Base-by-base conservation (phyloP, 2,797 vertebrate species). In the Glyptemys insculpta region DNA sequence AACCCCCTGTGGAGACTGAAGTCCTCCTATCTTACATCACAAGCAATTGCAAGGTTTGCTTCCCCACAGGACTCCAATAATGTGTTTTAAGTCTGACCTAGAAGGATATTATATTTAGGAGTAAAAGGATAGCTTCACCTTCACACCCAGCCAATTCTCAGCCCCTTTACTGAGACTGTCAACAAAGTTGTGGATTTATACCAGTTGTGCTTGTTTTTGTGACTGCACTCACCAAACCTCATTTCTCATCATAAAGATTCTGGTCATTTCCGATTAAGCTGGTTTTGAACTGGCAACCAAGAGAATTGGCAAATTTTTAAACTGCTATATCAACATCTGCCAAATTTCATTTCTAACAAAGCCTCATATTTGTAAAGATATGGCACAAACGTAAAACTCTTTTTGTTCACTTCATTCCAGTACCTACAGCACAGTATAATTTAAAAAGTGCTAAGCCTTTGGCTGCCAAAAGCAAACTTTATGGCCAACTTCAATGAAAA, bases 381-480 rank as follows among this genome's bases (percentile, higher is more conserved):
- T 15, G 56, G 0, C 85, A 81, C n/a, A 31, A 8, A 12, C 87
- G 56, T 21, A 31, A 27, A 94, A 88, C 90, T 92, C 80, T 18
- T 14, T 86, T 85, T 50, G 23, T 19, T 85, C 81, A 5, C 49
- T 50, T 2, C 0, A 0, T 68, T 4, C 78, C 89, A 86, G 0
- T 3, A 92, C 93, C 95, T 96, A 95, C 94, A 72, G 3, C 95
- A 83, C 56, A 83, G 93, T 6, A 0, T n/a, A 21, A 53, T n/a
- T 80, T 53, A 14, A 53, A 37, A 80, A 92, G 78, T 78, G 84
- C 93, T 0, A 2, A 85, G 62, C 86, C n/a, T 81, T 82, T 85
- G 95, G 94, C 92, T 95, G 94, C 85, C 76, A 79, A 88, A 37
- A 89, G 91, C 76, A 85, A 95, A 78, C 95, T 6, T 89, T 12